Evolutionary conservation across 2,888 invertebrate genomes (phyloP).

Genomic region (Frankliniella intonsa): DNA sequence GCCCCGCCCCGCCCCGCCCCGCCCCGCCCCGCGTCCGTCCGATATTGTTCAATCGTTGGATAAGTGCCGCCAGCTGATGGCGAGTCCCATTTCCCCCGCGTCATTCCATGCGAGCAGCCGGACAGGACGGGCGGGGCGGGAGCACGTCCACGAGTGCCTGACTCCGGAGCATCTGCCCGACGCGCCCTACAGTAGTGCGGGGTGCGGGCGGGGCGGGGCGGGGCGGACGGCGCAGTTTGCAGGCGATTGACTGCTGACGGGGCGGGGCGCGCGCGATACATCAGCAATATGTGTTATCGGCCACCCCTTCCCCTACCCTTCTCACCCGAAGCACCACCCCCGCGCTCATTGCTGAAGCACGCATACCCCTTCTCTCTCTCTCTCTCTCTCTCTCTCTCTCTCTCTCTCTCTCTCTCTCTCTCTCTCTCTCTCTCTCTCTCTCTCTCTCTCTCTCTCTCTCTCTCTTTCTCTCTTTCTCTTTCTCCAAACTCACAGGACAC

Average conservation of each 20-base stretch:
- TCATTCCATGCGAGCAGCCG: neutral
- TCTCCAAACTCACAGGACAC: no score
- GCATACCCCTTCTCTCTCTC: no score
- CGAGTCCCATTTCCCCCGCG: neutral
- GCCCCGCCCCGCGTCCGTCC: neutral
- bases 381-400: no score
- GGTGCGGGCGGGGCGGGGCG: no score
- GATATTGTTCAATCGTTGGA: slow-evolving; percentile 26
- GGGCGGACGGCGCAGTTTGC: neutral
- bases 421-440: no score
- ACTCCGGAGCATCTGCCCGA: slow-evolving; percentile 13
- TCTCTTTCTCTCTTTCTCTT: no score
- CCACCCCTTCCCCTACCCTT: neutral
- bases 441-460: no score
- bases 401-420: no score
- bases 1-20: neutral
- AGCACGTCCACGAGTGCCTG: neutral
- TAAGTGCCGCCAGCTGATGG: neutral
- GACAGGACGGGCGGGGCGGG: neutral
- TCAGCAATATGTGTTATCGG: neutral
- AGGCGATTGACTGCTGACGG: neutral
- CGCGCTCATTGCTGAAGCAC: no score
- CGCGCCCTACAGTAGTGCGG: neutral
- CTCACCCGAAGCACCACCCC: no score
- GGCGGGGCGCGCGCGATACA: neutral